These are phyloP conservation scores for Salminus brasiliensis DNA, from an alignment of 2,113 vertebrate genomes.

Conservation along the genomic window DNA sequence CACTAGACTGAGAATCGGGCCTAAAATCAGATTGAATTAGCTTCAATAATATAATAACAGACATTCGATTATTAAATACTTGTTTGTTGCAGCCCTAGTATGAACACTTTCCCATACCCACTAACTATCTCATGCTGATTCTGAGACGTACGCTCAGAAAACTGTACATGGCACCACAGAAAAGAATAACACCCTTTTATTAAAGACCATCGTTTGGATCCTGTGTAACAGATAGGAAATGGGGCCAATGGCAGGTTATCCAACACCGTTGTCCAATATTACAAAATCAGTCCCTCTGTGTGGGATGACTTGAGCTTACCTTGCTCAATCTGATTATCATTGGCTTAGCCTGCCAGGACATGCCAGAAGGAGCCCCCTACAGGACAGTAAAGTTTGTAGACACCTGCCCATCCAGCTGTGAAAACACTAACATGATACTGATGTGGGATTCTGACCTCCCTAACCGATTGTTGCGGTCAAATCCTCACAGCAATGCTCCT, in stretches of 20 bases:
- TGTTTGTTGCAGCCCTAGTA: too few species aligned
- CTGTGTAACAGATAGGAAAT: not conserved
- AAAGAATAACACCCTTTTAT: not conserved
- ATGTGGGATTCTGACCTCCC: too few species aligned
- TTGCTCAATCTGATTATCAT: constrained; percentile 5
- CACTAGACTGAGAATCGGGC: too few species aligned
- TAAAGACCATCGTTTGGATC: not conserved
- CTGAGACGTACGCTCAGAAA: not conserved
- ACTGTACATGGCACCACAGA: not conserved
- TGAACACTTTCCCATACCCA: not conserved
- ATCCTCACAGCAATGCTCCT: too few species aligned
- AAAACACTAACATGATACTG: too few species aligned
- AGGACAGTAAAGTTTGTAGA: not conserved
- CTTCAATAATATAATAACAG: too few species aligned
- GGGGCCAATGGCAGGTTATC: not conserved
- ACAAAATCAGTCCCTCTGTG: not conserved
- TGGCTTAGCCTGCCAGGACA: not conserved
- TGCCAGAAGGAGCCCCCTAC: not conserved
- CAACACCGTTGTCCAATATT: not conserved
- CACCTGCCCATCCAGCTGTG: too few species aligned
- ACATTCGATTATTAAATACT: too few species aligned
- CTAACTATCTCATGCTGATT: not conserved
- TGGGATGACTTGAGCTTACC: not conserved
- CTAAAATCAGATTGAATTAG: too few species aligned
- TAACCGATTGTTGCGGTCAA: too few species aligned